A percentile compares a stretch with the other conserved stretches of the same genome.
These are phyloP conservation scores for Sanderia malayensis DNA, from an alignment of 30 jellyfish, hydroid and myxozoan species.

Conservation along the genomic window DNA sequence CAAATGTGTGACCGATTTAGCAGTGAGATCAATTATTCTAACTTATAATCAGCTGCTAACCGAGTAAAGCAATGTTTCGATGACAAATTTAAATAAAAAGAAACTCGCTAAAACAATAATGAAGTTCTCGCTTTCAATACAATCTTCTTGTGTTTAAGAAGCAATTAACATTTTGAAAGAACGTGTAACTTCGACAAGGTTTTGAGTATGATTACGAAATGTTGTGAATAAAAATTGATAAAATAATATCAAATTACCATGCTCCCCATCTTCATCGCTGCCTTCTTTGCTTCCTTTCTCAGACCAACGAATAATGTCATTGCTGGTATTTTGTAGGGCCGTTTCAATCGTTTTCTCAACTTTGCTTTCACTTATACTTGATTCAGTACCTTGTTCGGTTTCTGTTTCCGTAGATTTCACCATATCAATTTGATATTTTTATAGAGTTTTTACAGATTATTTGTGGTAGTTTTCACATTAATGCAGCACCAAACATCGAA, in stretches of 20 bases:
- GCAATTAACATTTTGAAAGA: too few species aligned
- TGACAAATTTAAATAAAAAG: too few species aligned
- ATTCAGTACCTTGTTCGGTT: constrained; percentile 40
- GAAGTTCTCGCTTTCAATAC: too few species aligned
- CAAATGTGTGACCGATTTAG: too few species aligned
- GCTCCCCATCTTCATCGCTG: constrained; percentile 9
- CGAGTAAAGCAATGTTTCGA: too few species aligned
- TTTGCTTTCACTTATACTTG: constrained; percentile 51
- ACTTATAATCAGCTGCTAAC: too few species aligned
- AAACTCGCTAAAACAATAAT: too few species aligned
- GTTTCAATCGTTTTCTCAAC: constrained; percentile 29
- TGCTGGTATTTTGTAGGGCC: constrained; percentile 42
- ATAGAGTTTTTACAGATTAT: not conserved
- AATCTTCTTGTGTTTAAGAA: too few species aligned
- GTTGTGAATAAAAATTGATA: too few species aligned
- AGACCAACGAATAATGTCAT: constrained; percentile 5
- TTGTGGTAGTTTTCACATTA: constrained; percentile 8
- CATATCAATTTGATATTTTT: constrained; percentile 29
- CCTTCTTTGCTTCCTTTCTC: constrained; percentile 15
- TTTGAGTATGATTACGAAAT: too few species aligned
- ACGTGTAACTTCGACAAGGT: too few species aligned
- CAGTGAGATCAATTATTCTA: too few species aligned
- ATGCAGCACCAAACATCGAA: not conserved
- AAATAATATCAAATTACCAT: not conserved
- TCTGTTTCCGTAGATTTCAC: constrained; percentile 77